These are phyloP conservation scores for Xiphias gladius DNA, from an alignment of 2,113 vertebrate genomes.

Conservation along the genomic window DNA sequence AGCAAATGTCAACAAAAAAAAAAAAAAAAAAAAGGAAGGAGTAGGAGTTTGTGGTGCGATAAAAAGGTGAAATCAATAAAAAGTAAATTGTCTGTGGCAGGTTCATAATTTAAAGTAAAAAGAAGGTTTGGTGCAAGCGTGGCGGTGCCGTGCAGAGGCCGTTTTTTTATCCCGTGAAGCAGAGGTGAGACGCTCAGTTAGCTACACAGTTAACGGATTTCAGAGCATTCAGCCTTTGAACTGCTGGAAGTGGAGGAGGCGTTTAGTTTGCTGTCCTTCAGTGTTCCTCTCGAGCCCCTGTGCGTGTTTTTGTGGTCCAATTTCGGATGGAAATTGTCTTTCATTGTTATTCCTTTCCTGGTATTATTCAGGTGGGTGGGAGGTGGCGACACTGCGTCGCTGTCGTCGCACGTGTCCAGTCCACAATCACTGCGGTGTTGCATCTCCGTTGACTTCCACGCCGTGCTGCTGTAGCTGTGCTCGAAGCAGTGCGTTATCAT, in stretches of 20 bases:
- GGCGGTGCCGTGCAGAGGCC: slow-evolving; percentile 38
- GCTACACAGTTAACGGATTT: slow-evolving; percentile 44
- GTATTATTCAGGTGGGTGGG: slow-evolving; percentile 42
- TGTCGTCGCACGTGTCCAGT: slow-evolving; percentile 20
- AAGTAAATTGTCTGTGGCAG: slow-evolving; percentile 40
- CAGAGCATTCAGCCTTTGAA: slow-evolving; percentile 12
- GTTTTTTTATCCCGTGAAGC: slow-evolving; percentile 32
- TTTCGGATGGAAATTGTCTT: slow-evolving; percentile 48
- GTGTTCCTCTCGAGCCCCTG: slow-evolving; percentile 50
- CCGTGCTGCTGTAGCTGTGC: slow-evolving; percentile 93
- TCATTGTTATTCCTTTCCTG: slow-evolving; percentile 30
- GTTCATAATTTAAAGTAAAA: slow-evolving; percentile 69
- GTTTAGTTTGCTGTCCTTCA: slow-evolving; percentile 39
- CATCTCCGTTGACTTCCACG: slow-evolving; percentile 89
- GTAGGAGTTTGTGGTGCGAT: slow-evolving; percentile 14
- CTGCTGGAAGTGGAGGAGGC: slow-evolving; percentile 30
- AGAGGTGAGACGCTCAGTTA: slow-evolving; percentile 38
- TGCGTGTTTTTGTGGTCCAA: slow-evolving; percentile 25
- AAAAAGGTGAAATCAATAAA: slow-evolving; percentile 48
- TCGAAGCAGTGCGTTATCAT: slow-evolving; percentile 91
- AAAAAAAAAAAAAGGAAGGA: slow-evolving; percentile 8
- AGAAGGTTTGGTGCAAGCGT: slow-evolving; percentile 53
- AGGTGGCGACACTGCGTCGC: slow-evolving; percentile 40
- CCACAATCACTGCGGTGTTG: slow-evolving; percentile 84
- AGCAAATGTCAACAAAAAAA: slow-evolving; percentile 44